Evolutionary conservation across 2,113 vertebrate genomes (phyloP).

Genomic region (Stigmatopora argus): DNA sequence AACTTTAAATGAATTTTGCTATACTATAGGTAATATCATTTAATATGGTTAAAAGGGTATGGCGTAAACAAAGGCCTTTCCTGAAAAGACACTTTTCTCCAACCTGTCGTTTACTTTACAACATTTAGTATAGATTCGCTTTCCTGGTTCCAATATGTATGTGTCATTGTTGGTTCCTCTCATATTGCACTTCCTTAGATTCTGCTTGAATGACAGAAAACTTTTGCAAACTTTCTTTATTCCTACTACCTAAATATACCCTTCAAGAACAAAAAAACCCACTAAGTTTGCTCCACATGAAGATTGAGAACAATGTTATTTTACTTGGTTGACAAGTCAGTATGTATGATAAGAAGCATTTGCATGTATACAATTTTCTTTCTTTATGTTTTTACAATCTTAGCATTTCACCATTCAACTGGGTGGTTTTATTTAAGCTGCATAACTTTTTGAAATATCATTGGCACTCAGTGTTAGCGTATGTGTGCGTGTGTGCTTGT

Average conservation of each 20-base stretch:
- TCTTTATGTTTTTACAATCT: slow-evolving; percentile 48
- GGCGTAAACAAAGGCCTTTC: background rate
- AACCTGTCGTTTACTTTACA: background rate
- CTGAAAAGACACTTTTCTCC: background rate
- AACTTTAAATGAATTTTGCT: background rate
- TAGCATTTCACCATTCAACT: slow-evolving; percentile 42
- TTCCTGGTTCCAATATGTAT: background rate
- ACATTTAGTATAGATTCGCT: background rate
- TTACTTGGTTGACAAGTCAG: slow-evolving; percentile 56
- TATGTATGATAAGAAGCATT: slow-evolving; percentile 62
- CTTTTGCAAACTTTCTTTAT: background rate
- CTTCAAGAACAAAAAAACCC: background rate
- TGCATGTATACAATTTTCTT: slow-evolving; percentile 64
- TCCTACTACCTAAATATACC: background rate
- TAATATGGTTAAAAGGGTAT: background rate
- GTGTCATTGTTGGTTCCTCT: background rate
- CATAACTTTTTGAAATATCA: slow-evolving; percentile 37
- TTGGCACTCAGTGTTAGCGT: slow-evolving; percentile 49
- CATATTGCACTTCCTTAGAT: background rate
- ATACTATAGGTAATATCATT: background rate
- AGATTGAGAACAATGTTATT: slow-evolving; percentile 38
- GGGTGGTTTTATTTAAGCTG: slow-evolving; percentile 42
- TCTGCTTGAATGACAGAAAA: background rate
- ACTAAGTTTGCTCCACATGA: slow-evolving; percentile 45
- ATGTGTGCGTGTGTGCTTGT: slow-evolving; percentile 26